phyloP scores from a whole-genome alignment of 2,113 vertebrate genomes.

The Cricetomys ansorgei region DNA sequence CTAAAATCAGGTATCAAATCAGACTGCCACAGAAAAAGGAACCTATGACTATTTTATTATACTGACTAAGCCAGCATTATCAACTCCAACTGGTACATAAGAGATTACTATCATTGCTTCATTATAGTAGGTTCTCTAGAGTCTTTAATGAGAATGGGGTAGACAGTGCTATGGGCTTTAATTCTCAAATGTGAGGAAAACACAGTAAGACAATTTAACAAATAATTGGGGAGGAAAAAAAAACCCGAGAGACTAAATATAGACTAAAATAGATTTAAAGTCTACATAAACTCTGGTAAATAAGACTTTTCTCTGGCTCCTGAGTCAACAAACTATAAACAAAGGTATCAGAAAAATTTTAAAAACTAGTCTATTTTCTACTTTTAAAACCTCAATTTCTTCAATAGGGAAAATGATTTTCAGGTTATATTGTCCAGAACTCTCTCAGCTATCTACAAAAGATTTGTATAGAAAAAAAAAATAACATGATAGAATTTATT shows the following conservation, averaged over 20 bases:
- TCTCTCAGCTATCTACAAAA: conserved; percentile 30
- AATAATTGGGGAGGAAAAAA: conserved; percentile 30
- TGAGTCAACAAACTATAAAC: conserved; percentile 47
- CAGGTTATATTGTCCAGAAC: neutral
- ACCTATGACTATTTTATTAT: conserved; percentile 67
- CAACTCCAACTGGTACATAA: conserved; percentile 68
- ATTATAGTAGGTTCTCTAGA: conserved; percentile 62
- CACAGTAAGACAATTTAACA: conserved; percentile 30
- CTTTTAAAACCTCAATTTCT: conserved; percentile 30
- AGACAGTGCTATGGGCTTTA: conserved; percentile 36
- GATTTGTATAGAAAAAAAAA: conserved; percentile 51
- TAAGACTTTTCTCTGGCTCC: conserved; percentile 14
- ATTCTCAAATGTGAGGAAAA: conserved; percentile 48
- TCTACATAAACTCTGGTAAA: conserved; percentile 38
- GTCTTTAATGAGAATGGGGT: conserved; percentile 62
- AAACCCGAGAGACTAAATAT: neutral
- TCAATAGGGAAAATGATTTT: conserved; percentile 41
- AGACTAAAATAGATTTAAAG: conserved; percentile 61
- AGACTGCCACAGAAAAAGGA: conserved; percentile 70
- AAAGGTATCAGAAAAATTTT: conserved; percentile 19
- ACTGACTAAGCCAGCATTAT: conserved; percentile 69
- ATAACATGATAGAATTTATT: conserved; percentile 47
- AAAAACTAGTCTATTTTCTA: conserved; percentile 38
- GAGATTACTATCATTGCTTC: conserved; percentile 70
- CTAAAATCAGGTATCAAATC: conserved; percentile 72